Evolutionary conservation across 37 sponge, comb jelly and placozoan genomes (phyloP), one percentile per base, ranked within the genome.

Genomic region (Chondrosia reniformis): DNA sequence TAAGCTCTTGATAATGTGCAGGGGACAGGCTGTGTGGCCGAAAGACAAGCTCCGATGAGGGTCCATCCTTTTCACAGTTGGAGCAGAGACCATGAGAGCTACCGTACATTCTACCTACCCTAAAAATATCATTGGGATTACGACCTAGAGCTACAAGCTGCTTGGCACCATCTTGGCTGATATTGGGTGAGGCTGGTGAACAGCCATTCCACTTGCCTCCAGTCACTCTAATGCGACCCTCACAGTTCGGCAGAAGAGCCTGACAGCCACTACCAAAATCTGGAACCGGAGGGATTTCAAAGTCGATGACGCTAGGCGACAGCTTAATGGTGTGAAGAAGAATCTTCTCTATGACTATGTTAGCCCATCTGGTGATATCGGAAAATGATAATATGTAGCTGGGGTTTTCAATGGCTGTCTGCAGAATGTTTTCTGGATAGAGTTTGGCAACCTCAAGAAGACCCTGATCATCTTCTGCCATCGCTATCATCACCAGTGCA

Each of bases 41-140:
- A 13, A 88, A 72, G 28, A 92, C 87, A 44, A 96, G 63, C 78
- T 89, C 90, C 19, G 86, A 87, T 0, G 96, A 89, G n/a, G 55
- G 24, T 1, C 66, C 67, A 54, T 90, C 91, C 24, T 75, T 81
- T 17, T 87, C 87, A 63, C 94, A 94, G 83, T 94, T 94, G 33
- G 85, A 87, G 76, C 94, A 94, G 24, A 79, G 27, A 7, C 88
- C 84, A 40, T 82, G 76, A 5, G 88, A 82, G 44, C 79, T 82
- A 2, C 94, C 94, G 55, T 67, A 87, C 33, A 89, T 32, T 2
- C 90, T 69, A 10, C 87, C 84, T 19, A 93, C 75, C 13, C 90
- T 78, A 39, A 93, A 91, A 0, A 55, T 56, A 54, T 82, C 32
- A 46, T 63, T 15, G 3, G 82, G 82, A 43, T 84, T 40, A 32